Base-by-base conservation (phyloP, 2,888 invertebrate species). In the Nudaria mundana region DNA sequence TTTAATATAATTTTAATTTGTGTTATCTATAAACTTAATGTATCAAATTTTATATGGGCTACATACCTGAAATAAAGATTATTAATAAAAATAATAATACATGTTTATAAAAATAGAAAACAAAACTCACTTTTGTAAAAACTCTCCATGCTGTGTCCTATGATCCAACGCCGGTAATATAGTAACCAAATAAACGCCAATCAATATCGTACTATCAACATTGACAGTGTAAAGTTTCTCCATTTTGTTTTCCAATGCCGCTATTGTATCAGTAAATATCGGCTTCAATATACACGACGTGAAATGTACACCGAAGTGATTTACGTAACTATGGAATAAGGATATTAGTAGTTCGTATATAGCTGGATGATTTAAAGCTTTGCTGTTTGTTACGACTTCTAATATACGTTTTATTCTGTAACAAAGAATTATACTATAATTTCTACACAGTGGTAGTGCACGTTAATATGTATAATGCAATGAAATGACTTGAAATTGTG, bases 271-370 rank as follows among this genome's bases (percentile, higher is more conserved):
- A 36, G 81, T 76, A 57, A 94, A 91, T 33, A 91, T 71, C 10
- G 91, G 90, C 56, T 90, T 90, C 32, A 94, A 70, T 68, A 91
- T 86, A 13, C 77, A 75, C 37, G 71, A 73, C 0, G 92, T 91
- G 67, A 95, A 93, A 25, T 90, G 86, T 44, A 83, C 81, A 5
- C 94, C 94, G 67, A 95, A 94, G 37, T 92, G 91, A 13, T 91
- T 84, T 54, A 93, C 92, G 33, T 86, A 86, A 61, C 67, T 72
- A 48, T 65, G 76, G 33, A 87, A 78, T 45, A 86, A 48, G 5
- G 74, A 72, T 58, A 83, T 79, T 8, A 87, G 55, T 7, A 66
- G 62, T 50, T 82, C 83, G 47, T 85, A 87, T 48, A 81, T 68
- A 11, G 69, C 30, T 1, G 75, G 62, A 52, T 87, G 77, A 48